These are phyloP conservation scores for Atrichornis clamosus DNA, from an alignment of 2,113 vertebrate species.

Conservation along the genomic window DNA sequence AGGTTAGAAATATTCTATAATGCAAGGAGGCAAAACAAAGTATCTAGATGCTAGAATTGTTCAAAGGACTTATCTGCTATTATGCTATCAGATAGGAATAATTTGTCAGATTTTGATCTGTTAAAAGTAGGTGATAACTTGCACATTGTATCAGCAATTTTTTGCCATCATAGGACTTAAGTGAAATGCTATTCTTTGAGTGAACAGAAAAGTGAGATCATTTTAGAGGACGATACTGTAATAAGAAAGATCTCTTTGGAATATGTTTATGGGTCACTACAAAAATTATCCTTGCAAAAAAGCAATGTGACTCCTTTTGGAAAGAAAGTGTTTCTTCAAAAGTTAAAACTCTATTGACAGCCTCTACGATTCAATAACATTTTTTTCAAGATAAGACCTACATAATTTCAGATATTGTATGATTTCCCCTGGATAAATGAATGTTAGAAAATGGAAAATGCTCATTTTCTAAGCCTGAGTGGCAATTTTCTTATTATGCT, in stretches of 20 bases:
- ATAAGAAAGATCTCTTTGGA: background rate
- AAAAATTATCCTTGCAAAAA: constrained; percentile 39
- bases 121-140: background rate
- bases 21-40: background rate
- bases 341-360: constrained; percentile 49
- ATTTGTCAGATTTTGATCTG: constrained; percentile 2
- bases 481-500: constrained; percentile 69
- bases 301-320: constrained; percentile 7
- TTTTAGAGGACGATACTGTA: background rate
- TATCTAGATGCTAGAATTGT: background rate
- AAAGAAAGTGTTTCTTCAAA: constrained; percentile 54
- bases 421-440: constrained; percentile 64
- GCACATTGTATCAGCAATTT: background rate
- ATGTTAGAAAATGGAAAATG: constrained; percentile 65
- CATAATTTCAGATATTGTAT: constrained; percentile 58
- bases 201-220: constrained; percentile 14
- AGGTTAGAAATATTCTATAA: background rate
- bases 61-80: background rate
- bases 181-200: background rate
- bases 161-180: background rate
- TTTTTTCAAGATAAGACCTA: constrained; percentile 49
- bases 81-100: background rate
- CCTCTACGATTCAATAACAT: background rate
- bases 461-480: constrained; percentile 64
- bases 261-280: constrained; percentile 11